Evolutionary conservation across 2,797 vertebrate species (phyloP).

Genomic region (Taenioides sp.): DNA sequence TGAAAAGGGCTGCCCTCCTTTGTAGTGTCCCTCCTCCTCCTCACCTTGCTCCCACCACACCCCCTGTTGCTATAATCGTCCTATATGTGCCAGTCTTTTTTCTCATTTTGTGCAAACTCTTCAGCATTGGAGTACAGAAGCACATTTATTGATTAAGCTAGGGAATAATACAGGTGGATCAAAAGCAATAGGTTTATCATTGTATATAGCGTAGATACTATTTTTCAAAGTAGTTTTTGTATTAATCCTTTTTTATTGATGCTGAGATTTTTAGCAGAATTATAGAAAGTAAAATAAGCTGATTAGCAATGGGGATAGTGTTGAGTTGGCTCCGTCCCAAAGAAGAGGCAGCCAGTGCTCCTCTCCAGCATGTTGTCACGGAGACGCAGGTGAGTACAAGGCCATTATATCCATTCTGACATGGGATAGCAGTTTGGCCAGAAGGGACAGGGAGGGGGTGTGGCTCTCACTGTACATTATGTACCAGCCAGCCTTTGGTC

Average conservation of each 20-base stretch:
- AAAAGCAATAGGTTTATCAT: not conserved
- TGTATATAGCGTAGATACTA: constrained; percentile 5
- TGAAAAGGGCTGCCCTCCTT: constrained; percentile 14
- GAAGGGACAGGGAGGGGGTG: constrained; percentile 22
- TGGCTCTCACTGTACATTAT: constrained; percentile 56
- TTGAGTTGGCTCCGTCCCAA: constrained; percentile 57
- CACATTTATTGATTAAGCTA: constrained; percentile 1
- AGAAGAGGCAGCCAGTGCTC: constrained; percentile 13
- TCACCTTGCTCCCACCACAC: constrained; percentile 11
- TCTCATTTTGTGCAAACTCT: constrained; percentile 31
- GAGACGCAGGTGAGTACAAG: constrained; percentile 57
- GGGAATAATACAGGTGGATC: not conserved
- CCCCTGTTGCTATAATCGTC: constrained; percentile 8
- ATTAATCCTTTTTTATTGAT: not conserved
- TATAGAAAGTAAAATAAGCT: not conserved
- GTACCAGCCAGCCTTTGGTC: constrained; percentile 43
- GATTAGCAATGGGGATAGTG: constrained; percentile 49
- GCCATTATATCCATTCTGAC: constrained; percentile 13
- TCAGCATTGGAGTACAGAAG: constrained; percentile 23
- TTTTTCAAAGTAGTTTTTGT: not conserved
- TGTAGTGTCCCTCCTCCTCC: not conserved
- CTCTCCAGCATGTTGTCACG: constrained; percentile 24
- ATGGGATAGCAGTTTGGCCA: constrained; percentile 20
- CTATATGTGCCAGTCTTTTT: constrained; percentile 12
- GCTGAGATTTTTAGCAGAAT: not conserved